Percentiles rank a stretch among this genome's conserved stretches.
phyloP scores from a whole-genome alignment of 2,888 invertebrate species.

The Microctonus hyperodae region DNA sequence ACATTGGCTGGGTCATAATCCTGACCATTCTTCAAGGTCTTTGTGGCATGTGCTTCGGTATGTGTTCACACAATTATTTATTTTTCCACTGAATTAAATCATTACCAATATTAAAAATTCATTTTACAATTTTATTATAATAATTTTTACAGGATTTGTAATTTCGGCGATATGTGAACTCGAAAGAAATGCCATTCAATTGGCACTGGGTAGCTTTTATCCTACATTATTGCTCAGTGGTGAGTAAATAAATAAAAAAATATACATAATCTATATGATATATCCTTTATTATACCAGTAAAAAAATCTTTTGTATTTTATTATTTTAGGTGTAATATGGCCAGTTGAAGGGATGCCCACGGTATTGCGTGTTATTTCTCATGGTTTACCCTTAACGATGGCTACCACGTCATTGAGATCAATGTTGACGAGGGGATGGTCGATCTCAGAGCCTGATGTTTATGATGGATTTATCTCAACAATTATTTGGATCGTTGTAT shows the following conservation, averaged over 20 bases:
- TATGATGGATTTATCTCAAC: constrained; percentile 89
- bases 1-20: constrained; percentile 82
- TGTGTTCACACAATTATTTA: constrained; percentile 49
- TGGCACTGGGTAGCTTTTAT: constrained; percentile 93
- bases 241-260: too few relatives aligned
- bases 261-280: not conserved
- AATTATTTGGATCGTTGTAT: constrained; percentile 83
- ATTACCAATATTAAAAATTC: too few relatives aligned
- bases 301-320: constrained; percentile 26
- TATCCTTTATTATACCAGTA: not conserved
- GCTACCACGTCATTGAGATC: constrained; percentile 92
- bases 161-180: constrained; percentile 92
- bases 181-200: constrained; percentile 91
- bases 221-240: constrained; percentile 88
- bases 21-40: constrained; percentile 89
- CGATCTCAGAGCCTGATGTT: constrained; percentile 79
- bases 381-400: constrained; percentile 85
- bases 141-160: constrained; percentile 76
- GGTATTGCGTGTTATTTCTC: constrained; percentile 81
- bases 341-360: constrained; percentile 95
- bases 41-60: constrained; percentile 96
- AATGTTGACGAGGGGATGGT: constrained; percentile 89
- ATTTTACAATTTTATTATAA: too few relatives aligned
- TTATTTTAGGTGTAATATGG: constrained; percentile 92
- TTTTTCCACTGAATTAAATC: not conserved